Conservation (phyloP, 1,140 invertebrate species). For the Dryas iulia region DNA sequence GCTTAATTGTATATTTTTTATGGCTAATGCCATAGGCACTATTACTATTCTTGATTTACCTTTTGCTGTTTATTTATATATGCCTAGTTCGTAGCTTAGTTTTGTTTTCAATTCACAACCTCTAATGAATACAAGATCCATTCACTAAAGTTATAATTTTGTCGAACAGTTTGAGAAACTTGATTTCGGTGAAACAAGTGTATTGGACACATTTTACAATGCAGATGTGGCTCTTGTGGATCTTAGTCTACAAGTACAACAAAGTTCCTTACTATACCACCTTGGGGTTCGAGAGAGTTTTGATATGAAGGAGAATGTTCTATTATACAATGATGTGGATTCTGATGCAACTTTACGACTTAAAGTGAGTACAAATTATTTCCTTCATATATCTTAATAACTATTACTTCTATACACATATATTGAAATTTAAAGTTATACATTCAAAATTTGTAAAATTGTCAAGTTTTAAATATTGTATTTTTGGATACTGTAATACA, state of each 20-base stretch:
- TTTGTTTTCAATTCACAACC: too few species aligned
- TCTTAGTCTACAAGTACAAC: constrained; percentile 93
- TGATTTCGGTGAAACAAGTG: constrained; percentile 92
- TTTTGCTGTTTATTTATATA: too few species aligned
- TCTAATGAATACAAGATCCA: neutral
- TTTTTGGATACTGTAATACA: too few species aligned
- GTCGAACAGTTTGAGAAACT: constrained; percentile 89
- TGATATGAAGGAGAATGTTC: constrained; percentile 98
- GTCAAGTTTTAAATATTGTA: too few species aligned
- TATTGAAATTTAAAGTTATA: too few species aligned
- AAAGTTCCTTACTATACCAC: constrained; percentile 96
- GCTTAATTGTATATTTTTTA: neutral
- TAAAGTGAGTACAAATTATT: constrained; percentile 82
- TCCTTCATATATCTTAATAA: neutral
- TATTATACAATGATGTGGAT: constrained; percentile 95
- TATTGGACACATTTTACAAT: constrained; percentile 95
- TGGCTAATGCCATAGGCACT: too few species aligned
- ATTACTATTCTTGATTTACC: neutral
- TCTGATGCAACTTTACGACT: constrained; percentile 91
- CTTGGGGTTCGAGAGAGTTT: constrained; percentile 98
- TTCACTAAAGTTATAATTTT: neutral
- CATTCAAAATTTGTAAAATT: too few species aligned
- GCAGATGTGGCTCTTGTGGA: constrained; percentile 99
- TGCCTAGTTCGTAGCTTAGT: too few species aligned
- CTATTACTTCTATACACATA: too few species aligned